Percentiles rank a stretch among this genome's conserved stretches.
phyloP scores from a whole-genome alignment of 2,113 vertebrate genomes.

The Myrmecophaga tridactyla region DNA sequence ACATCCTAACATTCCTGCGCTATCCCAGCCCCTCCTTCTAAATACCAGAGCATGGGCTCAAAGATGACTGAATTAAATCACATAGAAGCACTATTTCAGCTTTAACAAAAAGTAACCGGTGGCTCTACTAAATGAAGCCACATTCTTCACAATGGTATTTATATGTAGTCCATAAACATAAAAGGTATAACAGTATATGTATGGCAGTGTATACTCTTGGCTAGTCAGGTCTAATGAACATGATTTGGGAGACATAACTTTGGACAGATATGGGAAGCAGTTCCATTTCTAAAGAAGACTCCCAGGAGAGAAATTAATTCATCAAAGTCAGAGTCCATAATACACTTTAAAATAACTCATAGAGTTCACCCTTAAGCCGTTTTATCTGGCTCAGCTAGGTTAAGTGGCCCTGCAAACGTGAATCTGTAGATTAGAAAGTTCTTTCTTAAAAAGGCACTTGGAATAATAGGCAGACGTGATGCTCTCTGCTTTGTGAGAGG shows the following conservation, averaged over 20 bases:
- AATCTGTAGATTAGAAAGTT: not conserved
- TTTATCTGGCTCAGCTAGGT: not conserved
- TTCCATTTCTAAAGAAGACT: not conserved
- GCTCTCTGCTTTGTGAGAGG: conserved; percentile 32
- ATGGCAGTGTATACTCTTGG: not conserved
- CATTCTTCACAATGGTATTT: not conserved
- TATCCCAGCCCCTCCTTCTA: not conserved
- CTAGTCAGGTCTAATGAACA: not conserved
- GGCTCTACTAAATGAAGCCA: not conserved
- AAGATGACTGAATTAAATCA: not conserved
- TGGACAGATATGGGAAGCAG: not conserved
- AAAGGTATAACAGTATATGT: not conserved
- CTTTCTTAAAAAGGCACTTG: not conserved
- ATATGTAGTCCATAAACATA: not conserved
- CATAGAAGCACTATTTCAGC: not conserved
- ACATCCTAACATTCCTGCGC: not conserved
- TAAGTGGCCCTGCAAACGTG: not conserved
- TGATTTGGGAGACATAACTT: conserved; percentile 18
- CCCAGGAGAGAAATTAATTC: not conserved
- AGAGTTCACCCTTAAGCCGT: not conserved
- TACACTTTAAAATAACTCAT: not conserved
- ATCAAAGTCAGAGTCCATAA: not conserved
- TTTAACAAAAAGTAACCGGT: not conserved
- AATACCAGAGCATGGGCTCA: not conserved
- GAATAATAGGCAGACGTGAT: conserved; percentile 30